Conservation (phyloP, 1,140 invertebrate species). For the Littorina saxatilis region DNA sequence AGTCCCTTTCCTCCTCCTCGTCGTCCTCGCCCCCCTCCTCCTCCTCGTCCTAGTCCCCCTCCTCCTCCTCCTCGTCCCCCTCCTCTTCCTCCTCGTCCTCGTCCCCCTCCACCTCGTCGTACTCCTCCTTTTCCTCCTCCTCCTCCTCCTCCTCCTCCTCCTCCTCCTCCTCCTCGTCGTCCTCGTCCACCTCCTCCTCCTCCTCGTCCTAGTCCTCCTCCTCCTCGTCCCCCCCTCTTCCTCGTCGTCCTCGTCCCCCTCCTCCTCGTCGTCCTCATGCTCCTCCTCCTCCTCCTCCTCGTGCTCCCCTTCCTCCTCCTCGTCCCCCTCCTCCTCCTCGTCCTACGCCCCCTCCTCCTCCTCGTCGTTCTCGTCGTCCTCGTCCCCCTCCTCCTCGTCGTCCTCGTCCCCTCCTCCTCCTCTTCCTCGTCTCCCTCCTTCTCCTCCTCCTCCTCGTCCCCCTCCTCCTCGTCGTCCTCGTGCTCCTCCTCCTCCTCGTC, state of each 20-base stretch:
- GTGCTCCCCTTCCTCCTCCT: too few species aligned
- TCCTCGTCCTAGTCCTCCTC: too few species aligned
- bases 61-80: conserved; percentile 8
- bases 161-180: neutral
- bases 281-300: neutral
- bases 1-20: neutral
- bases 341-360: neutral
- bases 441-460: too few species aligned
- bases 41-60: conserved; percentile 1
- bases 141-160: neutral
- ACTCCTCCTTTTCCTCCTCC: neutral
- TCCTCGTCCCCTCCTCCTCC: neutral
- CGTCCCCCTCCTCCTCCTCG: neutral
- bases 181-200: neutral
- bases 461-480: too few species aligned
- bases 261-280: neutral
- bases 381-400: neutral
- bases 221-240: neutral
- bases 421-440: neutral
- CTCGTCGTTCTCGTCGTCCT: neutral
- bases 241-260: neutral
- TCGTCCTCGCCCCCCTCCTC: conserved; percentile 1
- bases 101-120: neutral
- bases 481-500: too few species aligned
- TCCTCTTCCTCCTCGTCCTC: conserved; percentile 12